Percentiles rank a stretch among this genome's conserved stretches.
phyloP scores from a whole-genome alignment of 2,113 vertebrate genomes.

The Alligator sinensis region DNA sequence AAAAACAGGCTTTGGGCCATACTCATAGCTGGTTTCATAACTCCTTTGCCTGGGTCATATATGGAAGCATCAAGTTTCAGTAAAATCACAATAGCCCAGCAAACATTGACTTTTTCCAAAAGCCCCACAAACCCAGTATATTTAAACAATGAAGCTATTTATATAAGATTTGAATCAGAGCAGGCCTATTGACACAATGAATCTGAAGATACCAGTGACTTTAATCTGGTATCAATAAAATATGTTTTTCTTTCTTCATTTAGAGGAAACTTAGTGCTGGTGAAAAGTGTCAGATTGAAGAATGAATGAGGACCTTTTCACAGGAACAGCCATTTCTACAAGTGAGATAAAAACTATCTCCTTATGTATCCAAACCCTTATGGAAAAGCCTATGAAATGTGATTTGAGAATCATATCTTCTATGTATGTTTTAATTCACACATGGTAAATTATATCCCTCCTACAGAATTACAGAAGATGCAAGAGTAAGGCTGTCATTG shows the following conservation, averaged over 20 bases:
- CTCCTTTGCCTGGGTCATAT: conserved; percentile 28
- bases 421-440: background rate
- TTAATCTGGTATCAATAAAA: conserved; percentile 36
- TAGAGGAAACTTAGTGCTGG: background rate
- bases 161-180: conserved; percentile 43
- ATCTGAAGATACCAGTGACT: conserved; percentile 19
- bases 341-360: background rate
- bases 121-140: conserved; percentile 31
- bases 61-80: conserved; percentile 25
- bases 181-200: conserved; percentile 41
- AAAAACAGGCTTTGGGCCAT: background rate
- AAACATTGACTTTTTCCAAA: conserved; percentile 27
- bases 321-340: background rate
- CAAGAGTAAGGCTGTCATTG: background rate
- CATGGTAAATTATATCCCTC: background rate
- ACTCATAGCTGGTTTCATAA: conserved; percentile 1
- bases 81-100: background rate
- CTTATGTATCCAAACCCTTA: background rate
- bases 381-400: background rate
- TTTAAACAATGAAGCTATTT: conserved; percentile 45
- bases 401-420: background rate
- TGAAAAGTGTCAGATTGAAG: background rate
- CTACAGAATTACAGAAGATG: background rate
- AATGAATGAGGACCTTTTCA: background rate
- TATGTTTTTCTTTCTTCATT: conserved; percentile 9